Evolutionary conservation across 1,140 invertebrate species (phyloP), one percentile per base, ranked within the genome.

Genomic region (Drosophila melanogaster): DNA sequence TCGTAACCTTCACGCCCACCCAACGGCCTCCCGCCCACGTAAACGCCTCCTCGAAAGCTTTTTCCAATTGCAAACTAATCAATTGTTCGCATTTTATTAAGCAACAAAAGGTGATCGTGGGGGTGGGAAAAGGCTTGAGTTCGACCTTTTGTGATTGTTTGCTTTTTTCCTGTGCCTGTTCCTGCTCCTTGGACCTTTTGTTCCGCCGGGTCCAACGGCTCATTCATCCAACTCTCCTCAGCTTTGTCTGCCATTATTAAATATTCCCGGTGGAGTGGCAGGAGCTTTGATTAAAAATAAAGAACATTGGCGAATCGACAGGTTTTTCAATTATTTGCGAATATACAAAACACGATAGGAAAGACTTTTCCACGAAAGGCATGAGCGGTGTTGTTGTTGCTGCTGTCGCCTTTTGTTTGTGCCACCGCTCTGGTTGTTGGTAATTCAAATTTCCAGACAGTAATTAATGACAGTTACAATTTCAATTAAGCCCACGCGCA

Each of bases 401-500:
- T 62, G 69, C 17, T 74, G 72, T 51, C 55, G 53, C 56, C 40
- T 37, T 53, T 59, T 62, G 59, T 78, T 78, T 64, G 60, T 69
- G 44, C 46, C 59, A 47, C 66, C 67, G 62, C 50, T 55, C 37
- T 38, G 37, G 55, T 40, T 37, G 75, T 79, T 80, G 76, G 78
- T 87, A 87, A 87, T 87, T 87, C 79, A 87, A 87, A 87, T 84
- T 87, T 89, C 84, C 89, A 90, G 89, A 90, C 89, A 89, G 84
- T 90, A 90, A 90, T 90, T 90, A 90, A 90, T 90, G 89, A 90
- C 89, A 90, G 89, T 90, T 91, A 84, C 89, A 83, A 90, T 90
- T 87, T 90, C 87, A 90, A 90, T 90, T 90, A 87, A 81, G 80
- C 69, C 50, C 54, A 62, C 66, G 64, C 71, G 46, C 67, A 46